Conservation (phyloP, 2,888 invertebrate genomes). For the Darwinula stevensoni region DNA sequence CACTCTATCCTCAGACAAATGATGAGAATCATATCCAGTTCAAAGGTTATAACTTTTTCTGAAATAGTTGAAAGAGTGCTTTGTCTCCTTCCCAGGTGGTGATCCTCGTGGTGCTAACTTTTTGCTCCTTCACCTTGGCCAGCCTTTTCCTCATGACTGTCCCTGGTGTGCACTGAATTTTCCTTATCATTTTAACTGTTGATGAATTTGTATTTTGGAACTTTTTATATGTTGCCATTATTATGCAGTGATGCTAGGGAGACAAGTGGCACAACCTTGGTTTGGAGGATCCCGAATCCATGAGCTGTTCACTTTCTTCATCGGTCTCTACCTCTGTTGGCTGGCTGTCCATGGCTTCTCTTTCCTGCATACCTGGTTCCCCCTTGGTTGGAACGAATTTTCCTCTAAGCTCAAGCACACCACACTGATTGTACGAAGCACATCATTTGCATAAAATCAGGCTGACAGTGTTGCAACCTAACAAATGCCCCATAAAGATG, state of each 20-base stretch:
- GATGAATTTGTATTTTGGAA: too few species aligned
- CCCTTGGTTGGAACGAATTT: slow-evolving; percentile 43
- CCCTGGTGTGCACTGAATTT: too few species aligned
- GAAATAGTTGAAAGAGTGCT: slow-evolving; percentile 9
- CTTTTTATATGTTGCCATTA: too few species aligned
- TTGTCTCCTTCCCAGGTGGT: slow-evolving; percentile 15
- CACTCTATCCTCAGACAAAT: too few species aligned
- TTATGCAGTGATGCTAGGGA: slow-evolving; percentile 21
- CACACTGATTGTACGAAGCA: too few species aligned
- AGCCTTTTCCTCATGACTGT: slow-evolving; percentile 58
- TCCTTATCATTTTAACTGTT: too few species aligned
- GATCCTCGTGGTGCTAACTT: slow-evolving; percentile 38
- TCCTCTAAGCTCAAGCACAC: slow-evolving; percentile 12
- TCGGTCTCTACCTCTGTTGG: slow-evolving; percentile 86
- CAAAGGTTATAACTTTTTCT: too few species aligned
- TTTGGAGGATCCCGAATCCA: slow-evolving; percentile 31
- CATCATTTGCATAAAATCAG: too few species aligned
- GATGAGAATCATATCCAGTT: too few species aligned
- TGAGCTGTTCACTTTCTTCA: slow-evolving; percentile 82
- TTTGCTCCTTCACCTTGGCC: slow-evolving; percentile 48
- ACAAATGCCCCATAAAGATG: too few species aligned
- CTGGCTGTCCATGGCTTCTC: slow-evolving; percentile 51
- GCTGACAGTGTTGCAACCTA: too few species aligned
- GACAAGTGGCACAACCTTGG: slow-evolving; percentile 18
- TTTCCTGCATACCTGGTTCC: slow-evolving; percentile 55